These are phyloP conservation scores for Galagoides demidoff DNA, from an alignment of 2,797 vertebrate genomes.

Conservation along the genomic window DNA sequence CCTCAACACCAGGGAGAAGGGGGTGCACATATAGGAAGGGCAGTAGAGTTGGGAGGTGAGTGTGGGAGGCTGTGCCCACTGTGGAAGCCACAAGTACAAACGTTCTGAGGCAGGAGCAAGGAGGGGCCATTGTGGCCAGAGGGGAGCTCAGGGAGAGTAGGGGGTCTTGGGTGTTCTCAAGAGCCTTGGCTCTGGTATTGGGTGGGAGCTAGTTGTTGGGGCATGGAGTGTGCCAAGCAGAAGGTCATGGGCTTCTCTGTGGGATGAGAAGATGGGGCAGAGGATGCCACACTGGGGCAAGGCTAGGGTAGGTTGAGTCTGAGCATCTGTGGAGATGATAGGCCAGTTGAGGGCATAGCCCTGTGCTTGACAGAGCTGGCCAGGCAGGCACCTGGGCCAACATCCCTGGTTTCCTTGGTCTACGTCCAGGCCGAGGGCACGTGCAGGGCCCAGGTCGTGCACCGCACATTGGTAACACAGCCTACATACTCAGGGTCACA, in stretches of 20 bases:
- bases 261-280: not conserved
- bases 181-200: not conserved
- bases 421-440: not conserved
- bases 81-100: not conserved
- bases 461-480: not conserved
- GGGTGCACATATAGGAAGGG: rapidly evolving
- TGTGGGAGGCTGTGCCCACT: not conserved
- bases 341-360: not conserved
- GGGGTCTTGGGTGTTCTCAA: rapidly evolving
- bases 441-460: not conserved
- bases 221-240: not conserved
- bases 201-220: not conserved
- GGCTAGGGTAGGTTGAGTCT: too few relatives aligned
- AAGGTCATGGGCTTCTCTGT: not conserved
- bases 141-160: rapidly evolving
- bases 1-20: not conserved
- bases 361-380: not conserved
- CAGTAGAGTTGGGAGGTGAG: not conserved
- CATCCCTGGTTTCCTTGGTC: not conserved
- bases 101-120: not conserved
- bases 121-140: not conserved
- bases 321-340: not conserved
- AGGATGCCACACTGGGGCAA: not conserved
- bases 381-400: rapidly evolving
- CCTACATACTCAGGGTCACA: not conserved